These are phyloP conservation scores for Macquaria ambigua DNA, from an alignment of 2,113 vertebrate genomes.

Conservation along the genomic window DNA sequence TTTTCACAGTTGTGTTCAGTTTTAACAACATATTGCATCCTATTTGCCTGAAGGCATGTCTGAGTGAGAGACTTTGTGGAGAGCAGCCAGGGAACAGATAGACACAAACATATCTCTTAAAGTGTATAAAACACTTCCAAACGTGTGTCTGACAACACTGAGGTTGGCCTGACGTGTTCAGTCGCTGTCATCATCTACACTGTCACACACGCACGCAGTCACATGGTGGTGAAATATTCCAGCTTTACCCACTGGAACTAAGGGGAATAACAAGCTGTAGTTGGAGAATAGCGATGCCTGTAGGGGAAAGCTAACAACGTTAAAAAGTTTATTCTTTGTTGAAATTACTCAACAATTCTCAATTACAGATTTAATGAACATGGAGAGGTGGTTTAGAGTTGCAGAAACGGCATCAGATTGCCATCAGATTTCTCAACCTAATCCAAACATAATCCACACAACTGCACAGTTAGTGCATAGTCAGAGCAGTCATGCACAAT, in stretches of 20 bases:
- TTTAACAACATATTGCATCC: slow-evolving; percentile 28
- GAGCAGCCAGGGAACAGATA: neutral
- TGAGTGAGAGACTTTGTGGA: slow-evolving; percentile 15
- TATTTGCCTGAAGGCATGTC: slow-evolving; percentile 27
- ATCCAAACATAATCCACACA: neutral
- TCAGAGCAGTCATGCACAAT: neutral
- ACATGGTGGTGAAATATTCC: neutral
- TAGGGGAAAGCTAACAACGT: neutral
- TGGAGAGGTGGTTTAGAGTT: neutral
- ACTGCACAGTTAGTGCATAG: neutral
- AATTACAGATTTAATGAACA: neutral
- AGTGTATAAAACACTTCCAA: neutral
- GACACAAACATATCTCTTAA: neutral
- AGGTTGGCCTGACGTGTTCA: neutral
- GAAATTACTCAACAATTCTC: neutral
- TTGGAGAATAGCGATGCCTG: neutral
- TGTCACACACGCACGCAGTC: neutral
- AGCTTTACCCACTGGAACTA: neutral
- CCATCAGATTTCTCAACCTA: neutral
- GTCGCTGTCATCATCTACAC: neutral
- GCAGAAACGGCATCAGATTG: neutral
- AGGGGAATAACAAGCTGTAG: neutral
- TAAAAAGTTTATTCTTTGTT: neutral
- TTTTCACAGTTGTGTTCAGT: slow-evolving; percentile 27
- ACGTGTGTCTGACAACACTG: neutral